Evolutionary conservation across 2,888 invertebrate species (phyloP), one percentile per base, ranked within the genome.

Genomic region (Tigriopus californicus): DNA sequence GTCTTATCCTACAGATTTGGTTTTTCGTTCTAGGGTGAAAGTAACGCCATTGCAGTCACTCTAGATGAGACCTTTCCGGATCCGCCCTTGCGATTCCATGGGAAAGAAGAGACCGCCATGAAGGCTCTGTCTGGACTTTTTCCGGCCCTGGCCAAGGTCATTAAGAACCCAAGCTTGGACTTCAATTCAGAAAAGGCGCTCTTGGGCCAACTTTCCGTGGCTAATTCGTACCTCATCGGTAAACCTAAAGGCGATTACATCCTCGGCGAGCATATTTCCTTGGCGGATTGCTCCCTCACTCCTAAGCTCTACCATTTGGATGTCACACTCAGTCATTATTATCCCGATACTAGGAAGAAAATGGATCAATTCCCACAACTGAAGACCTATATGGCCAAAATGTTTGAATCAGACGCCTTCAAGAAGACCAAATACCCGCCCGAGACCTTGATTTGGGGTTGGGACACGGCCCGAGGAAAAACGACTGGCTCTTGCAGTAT

Each of bases 301-400:
- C 57, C 57, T n/a, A 57, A 57, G 24, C 46, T 57, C 15, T 57
- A 46, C n/a, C 57, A 57, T 15, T n/a, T 57, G 41, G 25, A 40
- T 2, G 42, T 25, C 46, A 57, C 41, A 20, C 46, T 57, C 15
- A n/a, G 46, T n/a, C 15, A 57, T 18, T 57, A 22, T 25, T 41
- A 57, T 57, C 57, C 57, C 6, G 15, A 57, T 42, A 33, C 33
- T 18, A 20, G 20, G 33, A 41, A 55, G 2, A 55, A 55, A 22
- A 13, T 55, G 15, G 18, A 55, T 20, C 24, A 25, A 52, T 52
- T 18, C 22, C 52, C 52, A 15, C 18, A 52, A 25, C 33, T 52
- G 25, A 20, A 52, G 22, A 11, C 6, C 15, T 52, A 52, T 13
- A 52, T 52, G 52, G 22, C 5, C 15, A 25, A 24, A 8, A 52